Evolutionary conservation across 2,113 vertebrate species (phyloP).

Genomic region (Pedetes capensis): DNA sequence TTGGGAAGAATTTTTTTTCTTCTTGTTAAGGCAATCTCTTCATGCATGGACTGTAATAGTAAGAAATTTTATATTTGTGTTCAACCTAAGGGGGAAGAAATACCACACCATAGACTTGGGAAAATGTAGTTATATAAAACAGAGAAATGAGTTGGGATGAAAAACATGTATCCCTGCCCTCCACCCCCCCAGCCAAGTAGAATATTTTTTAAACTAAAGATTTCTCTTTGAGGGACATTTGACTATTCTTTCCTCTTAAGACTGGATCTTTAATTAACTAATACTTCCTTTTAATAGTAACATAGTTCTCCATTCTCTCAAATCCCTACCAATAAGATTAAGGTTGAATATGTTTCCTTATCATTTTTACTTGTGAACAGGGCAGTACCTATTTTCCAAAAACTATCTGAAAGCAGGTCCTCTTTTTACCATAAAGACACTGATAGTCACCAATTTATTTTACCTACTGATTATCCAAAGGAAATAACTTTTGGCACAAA

Average conservation of each 20-base stretch:
- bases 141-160: background rate
- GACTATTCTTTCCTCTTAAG: background rate
- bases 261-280: background rate
- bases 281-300: background rate
- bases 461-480: background rate
- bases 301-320: background rate
- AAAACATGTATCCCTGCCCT: background rate
- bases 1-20: background rate
- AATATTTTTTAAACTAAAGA: slow-evolving; percentile 26
- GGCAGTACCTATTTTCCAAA: background rate
- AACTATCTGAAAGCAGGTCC: background rate
- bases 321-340: background rate
- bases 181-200: background rate
- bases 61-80: slow-evolving; percentile 10
- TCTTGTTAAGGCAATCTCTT: background rate
- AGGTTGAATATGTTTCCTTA: background rate
- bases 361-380: background rate
- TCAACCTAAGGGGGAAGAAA: slow-evolving; percentile 5
- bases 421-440: background rate
- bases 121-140: background rate
- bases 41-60: background rate
- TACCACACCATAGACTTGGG: background rate
- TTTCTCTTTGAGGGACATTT: background rate
- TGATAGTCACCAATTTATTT: background rate
- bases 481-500: background rate